phyloP scores from a whole-genome alignment of 2,797 vertebrate species.

The Bufotes viridis region DNA sequence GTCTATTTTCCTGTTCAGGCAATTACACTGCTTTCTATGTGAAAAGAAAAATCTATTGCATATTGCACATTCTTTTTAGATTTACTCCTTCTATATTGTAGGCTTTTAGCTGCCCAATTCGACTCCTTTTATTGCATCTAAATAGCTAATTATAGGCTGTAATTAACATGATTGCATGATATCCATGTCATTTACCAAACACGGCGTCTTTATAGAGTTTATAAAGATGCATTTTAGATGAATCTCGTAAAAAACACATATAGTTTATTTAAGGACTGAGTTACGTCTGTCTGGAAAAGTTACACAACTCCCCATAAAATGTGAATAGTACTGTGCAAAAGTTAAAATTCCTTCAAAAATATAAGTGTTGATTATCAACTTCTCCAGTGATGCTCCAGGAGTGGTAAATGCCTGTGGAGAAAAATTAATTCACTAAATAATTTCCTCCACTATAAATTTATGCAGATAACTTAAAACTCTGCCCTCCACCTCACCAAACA shows the following conservation, averaged over 20 bases:
- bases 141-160: constrained; percentile 12
- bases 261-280: background rate
- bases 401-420: too few relatives aligned
- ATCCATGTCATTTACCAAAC: background rate
- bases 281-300: constrained; percentile 14
- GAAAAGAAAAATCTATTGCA: background rate
- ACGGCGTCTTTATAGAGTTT: background rate
- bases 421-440: too few relatives aligned
- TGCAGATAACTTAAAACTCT: too few relatives aligned
- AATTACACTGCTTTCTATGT: background rate
- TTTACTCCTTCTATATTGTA: background rate
- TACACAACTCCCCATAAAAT: background rate
- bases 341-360: too few relatives aligned
- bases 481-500: too few relatives aligned
- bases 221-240: background rate
- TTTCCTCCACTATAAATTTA: too few relatives aligned
- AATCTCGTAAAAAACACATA: background rate
- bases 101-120: background rate
- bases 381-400: too few relatives aligned
- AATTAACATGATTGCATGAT: constrained; percentile 11
- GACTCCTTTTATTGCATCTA: constrained; percentile 3
- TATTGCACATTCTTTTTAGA: background rate
- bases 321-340: too few relatives aligned
- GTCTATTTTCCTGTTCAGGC: background rate
- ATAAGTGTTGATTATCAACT: too few relatives aligned